These are phyloP conservation scores for Gorsachius goisagi DNA, from an alignment of 2,113 vertebrate genomes.

Conservation along the genomic window DNA sequence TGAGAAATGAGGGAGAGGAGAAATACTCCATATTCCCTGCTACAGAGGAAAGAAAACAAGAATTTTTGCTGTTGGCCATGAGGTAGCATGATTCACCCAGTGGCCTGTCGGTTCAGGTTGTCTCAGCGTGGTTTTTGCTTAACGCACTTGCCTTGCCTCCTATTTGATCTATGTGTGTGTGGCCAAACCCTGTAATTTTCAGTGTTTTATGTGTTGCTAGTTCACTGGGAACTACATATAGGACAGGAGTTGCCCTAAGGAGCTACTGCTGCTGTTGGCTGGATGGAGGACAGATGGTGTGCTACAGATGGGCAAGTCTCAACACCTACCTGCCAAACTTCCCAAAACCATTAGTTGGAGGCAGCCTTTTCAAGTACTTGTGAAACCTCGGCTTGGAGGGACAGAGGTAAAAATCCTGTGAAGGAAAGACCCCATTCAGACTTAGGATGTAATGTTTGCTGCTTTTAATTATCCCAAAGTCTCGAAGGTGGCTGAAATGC, in stretches of 20 bases:
- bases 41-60: background rate
- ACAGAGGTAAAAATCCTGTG: background rate
- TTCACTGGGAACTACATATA: background rate
- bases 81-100: background rate
- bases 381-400: background rate
- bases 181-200: constrained; percentile 10
- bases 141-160: background rate
- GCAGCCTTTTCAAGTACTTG: background rate
- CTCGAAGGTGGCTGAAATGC: background rate
- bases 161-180: rapidly evolving
- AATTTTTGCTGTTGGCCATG: background rate
- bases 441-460: background rate
- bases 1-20: background rate
- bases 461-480: background rate
- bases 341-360: background rate
- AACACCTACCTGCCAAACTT: background rate
- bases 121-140: background rate
- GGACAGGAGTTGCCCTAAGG: background rate
- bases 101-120: background rate
- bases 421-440: background rate
- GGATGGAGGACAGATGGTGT: background rate
- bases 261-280: background rate
- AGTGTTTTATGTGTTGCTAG: background rate
- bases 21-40: background rate
- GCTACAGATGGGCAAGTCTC: background rate